Evolutionary conservation across 2,113 vertebrate species (phyloP), one percentile per base, ranked within the genome.

Genomic region (Tragelaphus scriptus): DNA sequence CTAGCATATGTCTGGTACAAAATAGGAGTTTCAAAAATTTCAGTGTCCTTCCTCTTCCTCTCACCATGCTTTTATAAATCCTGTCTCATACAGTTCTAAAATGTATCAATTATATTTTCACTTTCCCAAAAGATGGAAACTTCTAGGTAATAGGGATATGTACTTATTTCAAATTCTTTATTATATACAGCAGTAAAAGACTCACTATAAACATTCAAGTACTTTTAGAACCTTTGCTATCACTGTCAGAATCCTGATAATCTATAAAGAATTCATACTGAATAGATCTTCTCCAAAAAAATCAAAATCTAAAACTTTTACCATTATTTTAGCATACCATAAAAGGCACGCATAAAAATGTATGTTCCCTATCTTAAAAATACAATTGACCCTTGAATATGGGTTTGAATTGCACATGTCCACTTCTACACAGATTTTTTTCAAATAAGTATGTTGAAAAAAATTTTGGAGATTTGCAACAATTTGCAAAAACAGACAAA

Each of bases 161-260:
- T 53, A 56, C 30, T 93, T 97, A 28, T 91, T 94, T 77, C 75
- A 98, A 77, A 95, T 79, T 96, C 40, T 85, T 85, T 30, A 97
- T 0, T 80, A 36, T 32, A 88, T 23, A 95, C 17, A 19, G 28
- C 56, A 92, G 32, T 47, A 51, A 58, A 82, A 87, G 47, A 28
- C 56, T 58, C 21, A 80, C 1, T 86, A 55, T 44, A 87, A 80
- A 88, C 30, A 92, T 30, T 53, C 17, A 90, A 59, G 23, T 61
- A 91, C 49, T 86, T 88, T 61, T 14, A 90, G 16, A 75, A 85
- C 4, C 6, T 95, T 79, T 90, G 5, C 36, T 16, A 58, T 47
- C 23, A 88, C 77, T 94, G 58, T 81, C 63, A 96, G 90, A 95
- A 92, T 49, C 17, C 32, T 90, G 19, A 87, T 47, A 90, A 85